These are phyloP conservation scores for Tokudaia muenninki DNA, from an alignment of 2,797 vertebrate genomes.

Conservation along the genomic window DNA sequence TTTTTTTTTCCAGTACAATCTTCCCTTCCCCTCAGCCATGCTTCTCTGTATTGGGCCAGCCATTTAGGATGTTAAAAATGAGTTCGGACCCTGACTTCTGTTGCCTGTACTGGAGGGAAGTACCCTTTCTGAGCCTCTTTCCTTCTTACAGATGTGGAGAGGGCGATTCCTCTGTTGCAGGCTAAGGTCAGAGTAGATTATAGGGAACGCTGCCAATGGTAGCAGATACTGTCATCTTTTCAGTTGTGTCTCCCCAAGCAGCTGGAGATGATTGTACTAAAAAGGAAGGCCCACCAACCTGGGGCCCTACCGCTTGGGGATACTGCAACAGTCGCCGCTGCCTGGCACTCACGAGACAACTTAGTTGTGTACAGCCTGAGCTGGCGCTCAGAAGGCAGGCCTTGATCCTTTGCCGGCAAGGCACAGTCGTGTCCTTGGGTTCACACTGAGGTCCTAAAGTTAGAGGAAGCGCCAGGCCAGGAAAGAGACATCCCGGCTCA, in stretches of 20 bases:
- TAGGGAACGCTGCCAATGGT: neutral
- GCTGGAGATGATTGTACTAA: neutral
- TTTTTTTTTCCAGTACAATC: neutral
- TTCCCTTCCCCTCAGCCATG: neutral
- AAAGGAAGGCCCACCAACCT: neutral
- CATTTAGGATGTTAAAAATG: neutral
- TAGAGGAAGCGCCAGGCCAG: neutral
- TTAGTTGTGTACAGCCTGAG: neutral
- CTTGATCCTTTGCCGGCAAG: neutral
- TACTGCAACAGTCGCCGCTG: neutral
- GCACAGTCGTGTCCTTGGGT: neutral
- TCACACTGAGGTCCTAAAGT: neutral
- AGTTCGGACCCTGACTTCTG: neutral
- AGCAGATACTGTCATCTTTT: neutral
- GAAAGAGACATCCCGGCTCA: neutral
- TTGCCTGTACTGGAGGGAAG: neutral
- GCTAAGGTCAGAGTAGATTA: neutral
- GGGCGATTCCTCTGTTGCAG: neutral
- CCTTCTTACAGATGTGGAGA: neutral
- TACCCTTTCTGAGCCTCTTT: neutral
- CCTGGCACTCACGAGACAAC: neutral
- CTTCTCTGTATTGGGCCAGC: neutral
- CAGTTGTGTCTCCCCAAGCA: neutral
- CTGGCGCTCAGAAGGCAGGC: neutral
- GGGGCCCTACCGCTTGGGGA: neutral